Evolutionary conservation across 1,140 invertebrate genomes (phyloP), one percentile per base, ranked within the genome.

Genomic region (Drosophila neocordata): DNA sequence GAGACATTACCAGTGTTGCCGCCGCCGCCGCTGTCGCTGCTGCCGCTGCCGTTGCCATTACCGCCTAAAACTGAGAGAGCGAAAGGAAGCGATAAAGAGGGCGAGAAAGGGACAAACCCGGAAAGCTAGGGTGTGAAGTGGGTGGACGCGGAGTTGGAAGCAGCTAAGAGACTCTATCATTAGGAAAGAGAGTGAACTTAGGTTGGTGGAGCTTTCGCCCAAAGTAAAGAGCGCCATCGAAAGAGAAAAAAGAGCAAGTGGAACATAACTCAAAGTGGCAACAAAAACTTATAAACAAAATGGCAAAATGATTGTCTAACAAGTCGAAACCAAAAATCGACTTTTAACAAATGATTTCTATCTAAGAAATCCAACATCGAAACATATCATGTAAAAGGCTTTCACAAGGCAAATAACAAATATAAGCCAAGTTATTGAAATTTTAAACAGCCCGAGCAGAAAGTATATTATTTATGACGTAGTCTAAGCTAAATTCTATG

Each of bases 321-420:
- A 31, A 67, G 31, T 22, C 2, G 31, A 61, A 77, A 55, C 15
- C 11, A 51, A 57, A 38, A 9, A 55, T 31, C 27, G 37, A 57
- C 15, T 22, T 41, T 38, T 63, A 62, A 31, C 22, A 15, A 34
- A 62, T 51, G 13, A 66, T 2, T 72, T 9, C 38, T 9, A 13
- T 15, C 55, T n/a, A 37, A 13, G 2, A 63, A 35, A 13, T 22
- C n/a, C 0, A 61, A 27, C 37, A 65, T 12, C 27, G 8, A 55
- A 52, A 56, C 73, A 84, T 77, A 84, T 78, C 78, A 85, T 85
- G 82, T 85, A 81, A 72, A 38, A 73, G 56, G 64, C 64, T 70
- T 24, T 13, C 6, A 38, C 61, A 77, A 74, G 20, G 51, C 57
- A 53, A 68, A 13, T 68, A 56, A n/a, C n/a, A 12, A 13, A 22